Evolutionary conservation across 2,113 vertebrate species (phyloP).

Genomic region (Spea bombifrons): DNA sequence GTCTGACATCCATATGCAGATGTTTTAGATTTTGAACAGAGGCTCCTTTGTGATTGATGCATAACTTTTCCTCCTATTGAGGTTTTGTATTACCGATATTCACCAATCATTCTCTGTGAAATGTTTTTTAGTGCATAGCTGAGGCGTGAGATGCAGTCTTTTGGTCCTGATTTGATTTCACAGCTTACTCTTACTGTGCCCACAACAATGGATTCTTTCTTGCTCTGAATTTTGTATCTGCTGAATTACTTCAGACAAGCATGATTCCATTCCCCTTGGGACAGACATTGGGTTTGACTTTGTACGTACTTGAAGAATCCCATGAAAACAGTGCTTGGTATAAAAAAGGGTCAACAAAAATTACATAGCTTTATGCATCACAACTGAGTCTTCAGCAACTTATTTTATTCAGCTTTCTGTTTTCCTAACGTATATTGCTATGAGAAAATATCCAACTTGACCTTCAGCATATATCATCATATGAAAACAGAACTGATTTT

Average conservation of each 20-base stretch:
- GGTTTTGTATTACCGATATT: slow-evolving; percentile 41
- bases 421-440: background rate
- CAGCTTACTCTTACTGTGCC: background rate
- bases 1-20: slow-evolving; percentile 22
- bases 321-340: background rate
- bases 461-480: too few species aligned
- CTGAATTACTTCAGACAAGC: slow-evolving; percentile 17
- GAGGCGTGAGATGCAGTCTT: background rate
- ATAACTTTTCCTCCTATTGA: slow-evolving; percentile 20
- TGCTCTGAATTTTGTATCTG: slow-evolving; percentile 25
- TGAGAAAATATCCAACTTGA: background rate
- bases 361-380: too few species aligned
- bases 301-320: slow-evolving; percentile 5
- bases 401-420: too few species aligned
- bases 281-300: background rate
- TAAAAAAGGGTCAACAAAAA: background rate
- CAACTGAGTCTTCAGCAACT: too few species aligned
- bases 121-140: background rate
- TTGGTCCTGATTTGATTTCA: slow-evolving; percentile 15
- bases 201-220: slow-evolving; percentile 20
- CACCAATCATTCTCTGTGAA: slow-evolving; percentile 26
- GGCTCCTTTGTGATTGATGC: slow-evolving; percentile 24
- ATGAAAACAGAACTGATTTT: too few species aligned
- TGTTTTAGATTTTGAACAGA: slow-evolving; percentile 16
- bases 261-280: slow-evolving; percentile 14